Base-by-base conservation (phyloP, 2,888 invertebrate species). In the Mythimna vitellina region DNA sequence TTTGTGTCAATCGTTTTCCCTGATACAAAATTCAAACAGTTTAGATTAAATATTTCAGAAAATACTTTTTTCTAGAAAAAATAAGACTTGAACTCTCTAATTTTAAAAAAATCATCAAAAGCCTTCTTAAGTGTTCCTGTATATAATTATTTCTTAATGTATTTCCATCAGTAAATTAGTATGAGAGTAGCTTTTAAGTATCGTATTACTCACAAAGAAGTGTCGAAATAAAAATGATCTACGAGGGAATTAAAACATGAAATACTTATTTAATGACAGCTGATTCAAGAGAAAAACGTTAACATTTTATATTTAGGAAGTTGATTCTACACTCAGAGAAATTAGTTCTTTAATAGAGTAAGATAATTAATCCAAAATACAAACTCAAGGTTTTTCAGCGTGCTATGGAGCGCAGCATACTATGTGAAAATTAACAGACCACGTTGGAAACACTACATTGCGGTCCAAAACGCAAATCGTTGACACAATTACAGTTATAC, bases 151-250 rank as follows among this genome's bases (percentile, higher is more conserved):
- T 64, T 57, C 7, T 32, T 64, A 51, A 74, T 32, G 38, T 51
- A 42, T 32, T 38, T n/a, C 42, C 22, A 49, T 66, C 29, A 35
- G 53, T 1, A 60, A 76, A 60, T 60, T 54, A 76, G 29, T 46
- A 46, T 22, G 53, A 35, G 58, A 14, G 58, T 35, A 60, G 8
- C 53, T 20, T 53, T 73, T 53, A 56, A 66, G 53, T 46, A 57
- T 25, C 12, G 7, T 12, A 22, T 76, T 14, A 29, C 20, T 60
- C 14, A n/a, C 25, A 76, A 58, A 58, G 17, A 75, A 73, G 51
- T 25, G 42, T 14, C 10, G 20, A 60, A 76, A 74, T 64, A 73
- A 32, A 64, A 53, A 57, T 5, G 0, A 57, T 56, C 29, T 42
- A 22, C 42, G 12, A 22, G 20, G 38, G 6, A 49, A 20, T 22